Evolutionary conservation across 2,888 invertebrate species (phyloP).

Genomic region (Euspilapteryx auroguttella): DNA sequence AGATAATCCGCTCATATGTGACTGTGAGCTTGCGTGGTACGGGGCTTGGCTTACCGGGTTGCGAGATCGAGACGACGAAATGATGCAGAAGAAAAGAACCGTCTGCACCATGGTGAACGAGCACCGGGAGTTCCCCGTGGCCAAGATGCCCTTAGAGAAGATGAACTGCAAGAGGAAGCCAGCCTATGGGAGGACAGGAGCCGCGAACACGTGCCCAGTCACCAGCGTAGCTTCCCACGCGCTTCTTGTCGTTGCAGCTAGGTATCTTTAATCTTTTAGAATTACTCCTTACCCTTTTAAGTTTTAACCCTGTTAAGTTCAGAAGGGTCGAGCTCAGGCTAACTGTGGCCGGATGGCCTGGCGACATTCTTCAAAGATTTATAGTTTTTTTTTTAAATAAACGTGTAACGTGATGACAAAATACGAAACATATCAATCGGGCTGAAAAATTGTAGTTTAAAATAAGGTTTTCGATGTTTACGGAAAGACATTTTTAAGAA

Average conservation of each 20-base stretch:
- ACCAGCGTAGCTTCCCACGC: slow-evolving; percentile 18
- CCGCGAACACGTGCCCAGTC: slow-evolving; percentile 19
- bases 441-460: slow-evolving; percentile 33
- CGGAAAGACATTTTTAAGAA: slow-evolving; percentile 9
- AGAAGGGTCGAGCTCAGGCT: slow-evolving; percentile 29
- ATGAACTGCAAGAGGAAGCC: slow-evolving; percentile 81
- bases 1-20: slow-evolving; percentile 89
- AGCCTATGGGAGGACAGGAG: slow-evolving; percentile 32
- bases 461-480: slow-evolving; percentile 4
- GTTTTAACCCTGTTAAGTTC: slow-evolving; percentile 18
- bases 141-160: slow-evolving; percentile 78
- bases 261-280: slow-evolving; percentile 22
- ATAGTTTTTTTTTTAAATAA: slow-evolving; percentile 17
- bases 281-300: slow-evolving; percentile 11
- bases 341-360: slow-evolving; percentile 55
- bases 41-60: slow-evolving; percentile 77
- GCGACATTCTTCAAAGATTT: slow-evolving; percentile 21
- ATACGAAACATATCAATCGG: slow-evolving; percentile 59
- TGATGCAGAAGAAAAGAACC: slow-evolving; percentile 85
- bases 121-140: slow-evolving; percentile 81
- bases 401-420: slow-evolving; percentile 37
- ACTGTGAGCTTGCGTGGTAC: slow-evolving; percentile 89
- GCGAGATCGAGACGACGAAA: slow-evolving; percentile 81
- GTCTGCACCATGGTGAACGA: slow-evolving; percentile 80
- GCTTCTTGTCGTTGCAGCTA: slow-evolving; percentile 22